phyloP scores from a whole-genome alignment of 1,140 invertebrate species.

The Ylistrum balloti region DNA sequence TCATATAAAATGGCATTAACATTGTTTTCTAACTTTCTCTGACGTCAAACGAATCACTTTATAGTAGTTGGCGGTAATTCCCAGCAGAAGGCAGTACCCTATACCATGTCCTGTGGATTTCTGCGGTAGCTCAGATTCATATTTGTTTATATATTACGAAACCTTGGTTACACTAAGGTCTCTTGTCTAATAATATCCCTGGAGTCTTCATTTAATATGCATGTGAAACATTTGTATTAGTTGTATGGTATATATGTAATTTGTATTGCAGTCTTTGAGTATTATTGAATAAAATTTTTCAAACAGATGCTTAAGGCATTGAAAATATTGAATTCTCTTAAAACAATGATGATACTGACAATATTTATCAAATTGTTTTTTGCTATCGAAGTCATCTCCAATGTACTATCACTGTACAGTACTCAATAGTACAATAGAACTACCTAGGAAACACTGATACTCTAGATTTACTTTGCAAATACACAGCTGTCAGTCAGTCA shows the following conservation, averaged over 20 bases:
- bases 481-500: background rate
- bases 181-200: background rate
- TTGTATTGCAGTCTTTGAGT: background rate
- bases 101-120: background rate
- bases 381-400: too few species aligned
- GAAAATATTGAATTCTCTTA: background rate
- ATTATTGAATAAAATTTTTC: background rate
- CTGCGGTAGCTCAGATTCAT: background rate
- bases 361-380: too few species aligned
- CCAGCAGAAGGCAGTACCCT: background rate
- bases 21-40: conserved; percentile 22
- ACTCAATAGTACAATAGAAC: too few species aligned
- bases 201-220: background rate
- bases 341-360: too few species aligned
- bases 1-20: background rate
- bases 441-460: too few species aligned
- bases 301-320: background rate
- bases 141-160: conserved; percentile 15
- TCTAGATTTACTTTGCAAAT: too few species aligned
- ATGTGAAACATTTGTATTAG: background rate
- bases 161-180: background rate
- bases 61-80: background rate
- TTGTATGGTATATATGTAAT: background rate
- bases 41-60: background rate
- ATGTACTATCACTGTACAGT: too few species aligned